Base-by-base conservation (phyloP, 2,797 vertebrate genomes). In the Lophotriccus pileatus region DNA sequence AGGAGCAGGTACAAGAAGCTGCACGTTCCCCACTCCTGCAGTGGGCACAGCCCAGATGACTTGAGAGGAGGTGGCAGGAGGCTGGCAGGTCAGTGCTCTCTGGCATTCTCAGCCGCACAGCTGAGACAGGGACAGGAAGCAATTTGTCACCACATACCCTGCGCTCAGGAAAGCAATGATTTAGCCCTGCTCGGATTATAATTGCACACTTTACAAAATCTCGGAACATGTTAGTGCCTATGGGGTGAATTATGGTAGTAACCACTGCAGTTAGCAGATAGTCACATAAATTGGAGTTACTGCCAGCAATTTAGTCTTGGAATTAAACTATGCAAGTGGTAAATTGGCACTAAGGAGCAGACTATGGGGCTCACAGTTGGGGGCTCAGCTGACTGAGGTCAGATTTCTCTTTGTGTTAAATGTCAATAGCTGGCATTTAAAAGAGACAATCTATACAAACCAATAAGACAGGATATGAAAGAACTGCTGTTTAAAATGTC, bases 381-480 rank as follows among this genome's bases (percentile, higher is more conserved):
- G 96, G 94, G 92, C 89, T 97, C 94, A 95, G 89, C 96, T 92
- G 59, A 94, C 90, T 90, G 96, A 98, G 98, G 97, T 98, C 97
- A 97, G 95, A 97, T 96, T 91, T 96, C 94, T 97, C 95, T 97
- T 96, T 96, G 97, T 97, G 96, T 97, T 98, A 98, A 98, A 98
- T 98, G 97, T 97, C 97, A 98, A 97, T 97, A 97, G 96, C 96
- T 97, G 96, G 97, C 96, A 97, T 97, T 97, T 97, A 97, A 98
- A 97, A 97, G 90, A 97, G 96, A 96, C 97, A 98, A 98, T 97
- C 97, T 96, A 97, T 97, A 97, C 93, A 93, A 94, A 95, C 95
- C 96, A 96, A 66, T 97, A 97, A 96, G 97, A 97, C 94, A 95
- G 96, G 94, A 95, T 81, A 92, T 95, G 94, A 96, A 98, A 97